Evolutionary conservation across 1,140 invertebrate genomes (phyloP), one percentile per base, ranked within the genome.

Genomic region (Heliothis subflexa): DNA sequence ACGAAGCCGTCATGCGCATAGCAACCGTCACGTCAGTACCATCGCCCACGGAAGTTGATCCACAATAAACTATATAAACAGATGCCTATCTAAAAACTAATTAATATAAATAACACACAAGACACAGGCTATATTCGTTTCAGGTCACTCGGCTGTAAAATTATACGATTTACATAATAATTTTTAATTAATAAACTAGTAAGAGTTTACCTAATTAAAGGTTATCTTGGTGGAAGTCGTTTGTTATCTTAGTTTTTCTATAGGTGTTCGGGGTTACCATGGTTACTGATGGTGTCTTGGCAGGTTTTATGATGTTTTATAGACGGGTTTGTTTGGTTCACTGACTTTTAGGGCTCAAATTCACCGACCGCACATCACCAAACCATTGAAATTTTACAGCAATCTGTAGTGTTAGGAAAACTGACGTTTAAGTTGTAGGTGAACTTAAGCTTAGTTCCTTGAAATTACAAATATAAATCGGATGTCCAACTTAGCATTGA

Each of bases 161-260:
- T 68, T 55, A 81, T 71, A 49, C 59, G 64, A 82, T 80, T 79
- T 78, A 76, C 81, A 78, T 80, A 82, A 80, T 79, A 82, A 64
- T 81, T 81, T 81, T 81, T 81, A 81, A 81, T 78, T 78, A 78
- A 76, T 64, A 78, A 82, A 80, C 81, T 62, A 78, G 70, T 62
- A 49, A 45, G 78, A 47, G 57, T 79, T 73, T 74, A 49, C 61
- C 78, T 79, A 82, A 82, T 82, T 82, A 82, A 61, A 79, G 71
- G 79, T 77, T 78, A 81, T 62, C 59, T 70, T 45, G 14, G 47
- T 55, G 75, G 70, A 40, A 80, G 78, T 72, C 52, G 70, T 72
- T 72, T 40, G 52, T 72, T 72, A 72, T 72, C 66, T 70, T 4
- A 40, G 33, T 25, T 21, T 52, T 70, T 28, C 47, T 52, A 18